Evolutionary conservation across 2,113 vertebrate genomes (phyloP), one percentile per base, ranked within the genome.

Genomic region (Microtus ochrogaster): DNA sequence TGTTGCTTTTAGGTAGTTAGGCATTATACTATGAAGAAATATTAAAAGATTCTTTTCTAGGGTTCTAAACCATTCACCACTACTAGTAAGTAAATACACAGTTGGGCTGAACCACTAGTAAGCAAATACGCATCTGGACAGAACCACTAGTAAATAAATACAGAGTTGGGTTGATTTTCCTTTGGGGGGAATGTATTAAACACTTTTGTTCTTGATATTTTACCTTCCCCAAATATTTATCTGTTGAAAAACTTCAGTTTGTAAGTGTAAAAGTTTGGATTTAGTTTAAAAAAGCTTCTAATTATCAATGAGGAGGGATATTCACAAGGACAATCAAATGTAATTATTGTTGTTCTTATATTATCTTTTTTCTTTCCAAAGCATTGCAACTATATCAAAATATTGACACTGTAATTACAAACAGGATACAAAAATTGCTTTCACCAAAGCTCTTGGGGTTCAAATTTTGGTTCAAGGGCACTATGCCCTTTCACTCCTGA

Each of bases 1-100:
- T 97, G 84, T 97, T 98, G 73, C 84, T 96, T 97, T 97, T 95
- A 97, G n/a, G 94, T 58, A 58, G 92, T 70, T 33, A 97, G 97
- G 19, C 61, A 96, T 78, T 76, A 86, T 70, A 78, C 96, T 97
- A 92, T 58, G 92, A 93, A 24, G 68, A 96, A 95, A n/a, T 92
- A 97, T 94, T 77, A 98, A 98, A 94, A 52, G 19, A 21, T 55
- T 26, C 79, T 91, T 97, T 98, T 96, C 52, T 58, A 88, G 13
- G 33, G 36, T 8, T 85, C 33, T 70, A 26, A 87, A 72, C 72
- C 91, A 97, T 89, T 91, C 26, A 6, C 72, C 19, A 94, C 58
- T 47, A 92, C 58, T 47, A 92, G 95, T 97, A 91, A 77, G 70
- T 5, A 96, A 95, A 98, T 97, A 36, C n/a, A 91, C 77, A 33